These are phyloP conservation scores for Papilio glaucus DNA, from an alignment of 1,140 invertebrate genomes.

Conservation along the genomic window DNA sequence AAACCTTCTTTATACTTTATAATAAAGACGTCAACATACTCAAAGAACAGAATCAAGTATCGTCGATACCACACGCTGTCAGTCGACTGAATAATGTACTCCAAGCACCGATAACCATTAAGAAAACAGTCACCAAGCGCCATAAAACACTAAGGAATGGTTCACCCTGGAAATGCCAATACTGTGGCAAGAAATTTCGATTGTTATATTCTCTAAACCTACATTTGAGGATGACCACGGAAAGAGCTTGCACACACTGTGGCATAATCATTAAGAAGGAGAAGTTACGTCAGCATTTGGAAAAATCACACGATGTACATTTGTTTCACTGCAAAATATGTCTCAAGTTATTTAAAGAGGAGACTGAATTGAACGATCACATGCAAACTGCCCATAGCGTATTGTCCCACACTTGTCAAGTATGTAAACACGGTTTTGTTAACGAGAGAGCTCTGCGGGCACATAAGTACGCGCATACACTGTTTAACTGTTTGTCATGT, in stretches of 20 bases:
- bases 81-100: constrained; percentile 43
- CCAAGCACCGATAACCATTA: constrained; percentile 23
- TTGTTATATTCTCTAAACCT: constrained; percentile 58
- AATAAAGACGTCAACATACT: constrained; percentile 44
- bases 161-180: constrained; percentile 51
- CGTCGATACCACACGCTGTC: constrained; percentile 39
- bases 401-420: constrained; percentile 45
- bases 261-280: constrained; percentile 48
- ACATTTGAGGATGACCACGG: constrained; percentile 62
- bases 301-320: constrained; percentile 43
- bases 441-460: constrained; percentile 59
- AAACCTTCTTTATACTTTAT: constrained; percentile 56
- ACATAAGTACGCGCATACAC: constrained; percentile 58
- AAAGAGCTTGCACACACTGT: constrained; percentile 56
- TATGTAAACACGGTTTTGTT: constrained; percentile 56
- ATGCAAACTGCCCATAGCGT: constrained; percentile 41
- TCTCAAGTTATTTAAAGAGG: constrained; percentile 50
- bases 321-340: constrained; percentile 55
- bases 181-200: constrained; percentile 66
- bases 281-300: constrained; percentile 54
- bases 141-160: not conserved
- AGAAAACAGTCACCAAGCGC: constrained; percentile 35
- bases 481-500: constrained; percentile 62
- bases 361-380: constrained; percentile 44
- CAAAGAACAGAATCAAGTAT: constrained; percentile 45